Evolutionary conservation across 2,113 vertebrate species (phyloP).

Genomic region (Oreochromis tanganicae): DNA sequence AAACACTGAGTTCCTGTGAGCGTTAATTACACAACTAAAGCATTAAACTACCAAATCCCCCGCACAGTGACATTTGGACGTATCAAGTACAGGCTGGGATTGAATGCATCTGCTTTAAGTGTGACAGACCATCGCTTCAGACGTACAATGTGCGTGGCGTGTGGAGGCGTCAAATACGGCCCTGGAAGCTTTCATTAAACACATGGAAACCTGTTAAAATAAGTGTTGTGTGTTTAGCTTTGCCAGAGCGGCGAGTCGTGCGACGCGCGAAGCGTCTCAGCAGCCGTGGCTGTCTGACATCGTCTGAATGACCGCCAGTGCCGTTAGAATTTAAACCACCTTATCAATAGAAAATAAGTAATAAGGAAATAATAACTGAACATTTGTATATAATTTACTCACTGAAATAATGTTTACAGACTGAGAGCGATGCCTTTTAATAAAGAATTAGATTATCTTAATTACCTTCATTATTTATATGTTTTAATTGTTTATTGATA

Average conservation of each 20-base stretch:
- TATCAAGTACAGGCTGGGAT: neutral
- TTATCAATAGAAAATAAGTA: rapidly evolving
- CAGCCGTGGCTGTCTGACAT: neutral
- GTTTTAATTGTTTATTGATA: neutral
- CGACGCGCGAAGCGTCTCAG: neutral
- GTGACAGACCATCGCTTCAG: neutral
- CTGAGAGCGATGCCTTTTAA: neutral
- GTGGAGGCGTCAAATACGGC: constrained; percentile 11
- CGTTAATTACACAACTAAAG: constrained; percentile 14
- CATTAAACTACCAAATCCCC: neutral
- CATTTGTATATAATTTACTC: no score
- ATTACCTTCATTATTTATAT: no score
- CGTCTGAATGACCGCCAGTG: neutral
- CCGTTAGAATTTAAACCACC: rapidly evolving
- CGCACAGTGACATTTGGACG: neutral
- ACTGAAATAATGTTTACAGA: neutral
- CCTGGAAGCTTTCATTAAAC: constrained; percentile 27
- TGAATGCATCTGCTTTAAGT: neutral
- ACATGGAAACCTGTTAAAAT: neutral
- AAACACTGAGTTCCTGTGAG: neutral
- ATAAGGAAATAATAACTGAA: neutral
- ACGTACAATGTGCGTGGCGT: neutral
- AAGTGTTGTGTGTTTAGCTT: neutral
- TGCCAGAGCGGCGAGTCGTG: neutral
- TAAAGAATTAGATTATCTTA: rapidly evolving